Evolutionary conservation across 2,797 vertebrate genomes (phyloP), one percentile per base, ranked within the genome.

Genomic region (Sphaeramia orbicularis): DNA sequence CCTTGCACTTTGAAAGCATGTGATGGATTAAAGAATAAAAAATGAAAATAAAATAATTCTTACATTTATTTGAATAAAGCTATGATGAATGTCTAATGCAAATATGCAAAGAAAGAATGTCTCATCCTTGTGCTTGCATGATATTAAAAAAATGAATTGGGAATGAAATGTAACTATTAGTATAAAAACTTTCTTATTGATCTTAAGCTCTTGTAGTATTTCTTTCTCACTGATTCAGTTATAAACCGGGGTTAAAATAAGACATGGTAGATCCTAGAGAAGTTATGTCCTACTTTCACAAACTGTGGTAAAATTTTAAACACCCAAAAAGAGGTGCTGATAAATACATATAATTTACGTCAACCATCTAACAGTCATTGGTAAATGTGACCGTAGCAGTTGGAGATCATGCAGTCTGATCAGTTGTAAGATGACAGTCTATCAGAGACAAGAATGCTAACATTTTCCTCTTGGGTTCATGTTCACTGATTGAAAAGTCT

Each of bases 401-500:
- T 14, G 10, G 36, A 24, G n/a, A 14, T 38, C 30, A 14, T 27
- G 7, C 10, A 1, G n/a, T 35, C 12, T 14, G 7, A 52, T 51
- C 18, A 18, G 7, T 6, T 48, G 6, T 38, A 36, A 10, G 4
- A 15, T 5, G 24, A 11, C 2, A 12, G 36, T 11, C 4, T 44
- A 15, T 65, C 32, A 10, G 1, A 24, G 10, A 43, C 13, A 19
- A 36, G 19, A 57, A 38, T 35, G 27, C 21, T 47, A 37, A 6
- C 24, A 35, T 7, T 7, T 51, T 24, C 38, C 38, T 65, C 37
- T 24, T 4, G 9, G 53, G 19, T 27, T 36, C 9, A 41, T 59
- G 43, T 62, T 65, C 59, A 15, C 4, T n/a, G 24, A 65, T 14
- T 47, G 14, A 30, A 50, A 59, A 48, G 1, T 63, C 2, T 12